Evolutionary conservation across 2,113 vertebrate species (phyloP).

Genomic region (Tiliqua scincoides): DNA sequence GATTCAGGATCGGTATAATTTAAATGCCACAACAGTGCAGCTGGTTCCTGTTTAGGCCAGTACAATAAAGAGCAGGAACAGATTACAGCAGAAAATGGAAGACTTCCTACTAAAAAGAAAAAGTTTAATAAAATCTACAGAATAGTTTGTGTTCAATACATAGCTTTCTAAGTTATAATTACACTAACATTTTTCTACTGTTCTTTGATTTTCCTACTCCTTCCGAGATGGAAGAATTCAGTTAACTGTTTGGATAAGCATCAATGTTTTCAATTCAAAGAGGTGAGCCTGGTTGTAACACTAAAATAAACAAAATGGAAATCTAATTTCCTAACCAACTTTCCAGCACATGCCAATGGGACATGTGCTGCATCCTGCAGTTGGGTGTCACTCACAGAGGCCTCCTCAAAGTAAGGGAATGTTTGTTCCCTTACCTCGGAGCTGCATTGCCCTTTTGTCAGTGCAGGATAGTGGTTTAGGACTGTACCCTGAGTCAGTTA

Average conservation of each 20-base stretch:
- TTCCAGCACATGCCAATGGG: too few species aligned
- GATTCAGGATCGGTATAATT: constrained; percentile 61
- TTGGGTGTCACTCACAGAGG: too few species aligned
- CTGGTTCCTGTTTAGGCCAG: constrained; percentile 56
- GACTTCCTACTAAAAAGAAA: neutral
- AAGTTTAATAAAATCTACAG: neutral
- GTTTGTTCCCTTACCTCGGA: too few species aligned
- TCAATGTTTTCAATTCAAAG: neutral
- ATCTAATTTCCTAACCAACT: too few species aligned
- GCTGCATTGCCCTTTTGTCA: too few species aligned
- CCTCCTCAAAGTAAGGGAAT: too few species aligned
- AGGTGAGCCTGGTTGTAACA: neutral
- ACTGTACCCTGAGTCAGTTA: neutral
- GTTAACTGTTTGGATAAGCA: neutral
- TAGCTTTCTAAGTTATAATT: neutral
- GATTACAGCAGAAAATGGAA: neutral
- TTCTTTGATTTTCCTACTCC: neutral
- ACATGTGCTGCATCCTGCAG: too few species aligned
- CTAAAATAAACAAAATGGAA: neutral
- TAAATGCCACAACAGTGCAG: constrained; percentile 56
- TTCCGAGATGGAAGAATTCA: neutral
- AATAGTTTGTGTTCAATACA: neutral
- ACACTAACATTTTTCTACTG: neutral
- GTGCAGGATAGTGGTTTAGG: too few species aligned
- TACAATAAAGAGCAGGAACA: constrained; percentile 11